phyloP scores from a whole-genome alignment of 92 coral and sea anemone genomes.

The Palythoa grandis region DNA sequence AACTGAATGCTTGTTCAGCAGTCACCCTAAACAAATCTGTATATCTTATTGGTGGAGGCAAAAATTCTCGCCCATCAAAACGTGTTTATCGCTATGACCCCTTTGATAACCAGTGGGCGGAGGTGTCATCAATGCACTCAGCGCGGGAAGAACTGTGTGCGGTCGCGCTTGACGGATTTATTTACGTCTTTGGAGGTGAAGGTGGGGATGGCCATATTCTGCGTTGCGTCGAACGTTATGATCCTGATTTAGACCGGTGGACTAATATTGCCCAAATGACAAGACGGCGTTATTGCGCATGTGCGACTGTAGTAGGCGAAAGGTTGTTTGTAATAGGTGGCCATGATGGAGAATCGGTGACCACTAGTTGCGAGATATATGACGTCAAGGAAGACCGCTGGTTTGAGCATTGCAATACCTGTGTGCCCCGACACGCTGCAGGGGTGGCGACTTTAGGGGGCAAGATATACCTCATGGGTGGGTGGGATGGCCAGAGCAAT shows the following conservation, averaged over 20 bases:
- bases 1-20: constrained; percentile 66
- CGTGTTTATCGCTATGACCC: constrained; percentile 81
- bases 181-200: constrained; percentile 84
- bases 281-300: constrained; percentile 65
- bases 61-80: constrained; percentile 49
- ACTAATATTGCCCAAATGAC: constrained; percentile 59
- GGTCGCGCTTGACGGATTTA: constrained; percentile 46
- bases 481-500: constrained; percentile 51
- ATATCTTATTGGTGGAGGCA: constrained; percentile 75
- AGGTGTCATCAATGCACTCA: constrained; percentile 63
- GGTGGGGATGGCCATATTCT: constrained; percentile 51
- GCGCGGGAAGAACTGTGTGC: constrained; percentile 77
- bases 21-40: constrained; percentile 61
- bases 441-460: constrained; percentile 63
- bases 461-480: constrained; percentile 73
- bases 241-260: constrained; percentile 63
- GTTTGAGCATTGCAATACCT: constrained; percentile 62
- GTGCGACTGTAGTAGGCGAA: constrained; percentile 55
- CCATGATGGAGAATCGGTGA: constrained; percentile 52
- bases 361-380: constrained; percentile 78
- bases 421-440: constrained; percentile 74
- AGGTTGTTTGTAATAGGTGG: constrained; percentile 75
- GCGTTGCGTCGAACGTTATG: constrained; percentile 57
- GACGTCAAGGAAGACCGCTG: constrained; percentile 62
- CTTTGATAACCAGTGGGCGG: constrained; percentile 63